A percentile compares a stretch with the other conserved stretches of the same genome.
Evolutionary conservation across 2,888 invertebrate species (phyloP).

Genomic region (Caenorhabditis sp.): DNA sequence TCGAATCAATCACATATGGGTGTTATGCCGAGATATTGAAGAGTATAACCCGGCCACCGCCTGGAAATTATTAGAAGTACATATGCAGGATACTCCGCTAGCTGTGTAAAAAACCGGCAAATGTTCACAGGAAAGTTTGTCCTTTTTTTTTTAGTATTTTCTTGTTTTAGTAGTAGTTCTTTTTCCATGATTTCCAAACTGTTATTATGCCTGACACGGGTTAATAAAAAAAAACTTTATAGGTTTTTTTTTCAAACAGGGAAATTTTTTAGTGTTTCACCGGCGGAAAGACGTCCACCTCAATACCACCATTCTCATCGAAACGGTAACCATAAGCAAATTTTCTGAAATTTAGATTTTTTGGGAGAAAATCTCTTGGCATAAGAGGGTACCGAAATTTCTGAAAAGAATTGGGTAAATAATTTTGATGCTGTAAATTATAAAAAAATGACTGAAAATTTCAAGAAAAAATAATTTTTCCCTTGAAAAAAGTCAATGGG

Average conservation of each 20-base stretch:
- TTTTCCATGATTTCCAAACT: neutral
- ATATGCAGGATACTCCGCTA: conserved; percentile 64
- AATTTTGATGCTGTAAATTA: too few species aligned
- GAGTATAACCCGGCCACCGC: conserved; percentile 93
- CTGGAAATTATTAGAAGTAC: conserved; percentile 88
- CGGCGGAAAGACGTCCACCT: conserved; percentile 17
- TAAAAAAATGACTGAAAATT: too few species aligned
- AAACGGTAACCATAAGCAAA: conserved; percentile 21
- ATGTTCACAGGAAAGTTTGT: neutral
- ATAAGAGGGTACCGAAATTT: too few species aligned
- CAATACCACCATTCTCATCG: conserved; percentile 6
- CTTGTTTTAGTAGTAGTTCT: neutral
- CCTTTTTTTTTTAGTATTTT: conserved; percentile 1
- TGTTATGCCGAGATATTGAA: conserved; percentile 90
- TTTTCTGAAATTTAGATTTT: conserved; percentile 3
- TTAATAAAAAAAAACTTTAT: neutral
- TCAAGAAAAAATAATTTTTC: too few species aligned
- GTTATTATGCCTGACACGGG: conserved; percentile 5
- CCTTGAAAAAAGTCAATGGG: too few species aligned
- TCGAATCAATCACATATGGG: conserved; percentile 95
- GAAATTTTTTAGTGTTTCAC: neutral
- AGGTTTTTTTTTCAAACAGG: neutral
- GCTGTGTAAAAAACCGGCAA: conserved; percentile 61
- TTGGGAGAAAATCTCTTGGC: neutral
- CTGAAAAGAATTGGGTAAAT: too few species aligned